phyloP scores from a whole-genome alignment of 2,888 invertebrate genomes.

The Aquatica leii region DNA sequence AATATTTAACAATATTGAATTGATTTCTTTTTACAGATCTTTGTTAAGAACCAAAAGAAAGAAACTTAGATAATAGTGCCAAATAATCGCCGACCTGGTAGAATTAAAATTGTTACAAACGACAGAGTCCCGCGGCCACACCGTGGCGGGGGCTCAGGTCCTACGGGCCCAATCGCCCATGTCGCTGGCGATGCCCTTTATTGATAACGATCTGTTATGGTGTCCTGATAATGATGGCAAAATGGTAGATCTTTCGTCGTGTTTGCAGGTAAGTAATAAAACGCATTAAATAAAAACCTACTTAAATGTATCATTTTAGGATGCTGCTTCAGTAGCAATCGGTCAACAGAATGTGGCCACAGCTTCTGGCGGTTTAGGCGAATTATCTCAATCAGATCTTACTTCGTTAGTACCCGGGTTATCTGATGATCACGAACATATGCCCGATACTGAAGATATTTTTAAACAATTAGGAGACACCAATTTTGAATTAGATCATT shows the following conservation, averaged over 20 bases:
- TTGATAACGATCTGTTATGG: conserved; percentile 94
- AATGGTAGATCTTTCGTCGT: conserved; percentile 90
- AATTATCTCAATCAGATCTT: conserved; percentile 76
- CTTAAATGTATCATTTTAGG: conserved; percentile 60
- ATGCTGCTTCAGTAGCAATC: conserved; percentile 69
- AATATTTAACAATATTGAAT: too few species aligned
- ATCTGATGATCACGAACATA: conserved; percentile 60
- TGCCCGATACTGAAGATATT: conserved; percentile 76
- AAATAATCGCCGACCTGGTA: conserved; percentile 17
- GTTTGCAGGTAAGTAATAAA: conserved; percentile 75
- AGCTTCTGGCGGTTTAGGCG: conserved; percentile 63
- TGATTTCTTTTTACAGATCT: conserved; percentile 21
- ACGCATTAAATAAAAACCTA: background rate
- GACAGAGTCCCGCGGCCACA: conserved; percentile 58
- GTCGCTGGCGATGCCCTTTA: conserved; percentile 91
- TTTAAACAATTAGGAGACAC: conserved; percentile 85
- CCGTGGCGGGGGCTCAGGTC: conserved; percentile 72
- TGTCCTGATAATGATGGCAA: conserved; percentile 95
- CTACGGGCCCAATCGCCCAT: conserved; percentile 65
- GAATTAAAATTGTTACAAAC: conserved; percentile 3
- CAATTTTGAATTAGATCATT: conserved; percentile 86
- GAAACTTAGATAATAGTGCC: conserved; percentile 27
- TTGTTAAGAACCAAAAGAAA: conserved; percentile 19
- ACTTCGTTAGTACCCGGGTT: conserved; percentile 74
- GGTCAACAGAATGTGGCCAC: conserved; percentile 65